phyloP scores from a whole-genome alignment of 2,113 vertebrate species.

The Myodes glareolus region DNA sequence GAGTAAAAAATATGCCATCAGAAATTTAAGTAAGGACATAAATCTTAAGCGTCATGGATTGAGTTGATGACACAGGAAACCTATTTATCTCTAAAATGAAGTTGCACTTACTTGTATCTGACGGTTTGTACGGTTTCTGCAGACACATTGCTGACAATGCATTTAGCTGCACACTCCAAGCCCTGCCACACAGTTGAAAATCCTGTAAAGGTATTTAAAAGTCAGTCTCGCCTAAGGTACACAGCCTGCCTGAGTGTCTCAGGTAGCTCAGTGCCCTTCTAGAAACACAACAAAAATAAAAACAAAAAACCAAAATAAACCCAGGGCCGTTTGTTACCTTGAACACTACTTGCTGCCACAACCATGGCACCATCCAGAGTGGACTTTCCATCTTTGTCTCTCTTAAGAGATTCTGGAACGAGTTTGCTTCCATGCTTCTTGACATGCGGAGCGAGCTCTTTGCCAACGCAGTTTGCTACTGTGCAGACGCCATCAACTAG shows the following conservation, averaged over 20 bases:
- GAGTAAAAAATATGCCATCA: neutral
- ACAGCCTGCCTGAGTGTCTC: neutral
- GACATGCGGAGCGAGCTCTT: constrained; percentile 95
- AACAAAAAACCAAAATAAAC: neutral
- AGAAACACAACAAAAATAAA: neutral
- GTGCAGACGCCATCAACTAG: constrained; percentile 95
- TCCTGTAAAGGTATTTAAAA: constrained; percentile 85
- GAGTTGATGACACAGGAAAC: neutral
- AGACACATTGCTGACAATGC: constrained; percentile 94
- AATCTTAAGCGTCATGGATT: neutral
- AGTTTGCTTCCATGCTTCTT: constrained; percentile 97
- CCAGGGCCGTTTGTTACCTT: constrained; percentile 88
- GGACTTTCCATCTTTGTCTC: constrained; percentile 95
- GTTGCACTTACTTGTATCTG: constrained; percentile 93
- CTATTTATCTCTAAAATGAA: constrained; percentile 49
- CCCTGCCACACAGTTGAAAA: constrained; percentile 98
- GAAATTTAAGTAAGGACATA: neutral
- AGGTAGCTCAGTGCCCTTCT: neutral
- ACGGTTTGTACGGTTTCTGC: constrained; percentile 95
- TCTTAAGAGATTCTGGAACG: constrained; percentile 97
- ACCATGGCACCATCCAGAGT: constrained; percentile 96
- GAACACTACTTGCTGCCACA: constrained; percentile 96
- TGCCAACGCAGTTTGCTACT: constrained; percentile 93
- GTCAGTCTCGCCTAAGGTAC: constrained; percentile 20
- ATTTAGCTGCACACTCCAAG: constrained; percentile 95